phyloP scores from a whole-genome alignment of 2,113 vertebrate species.

The Mustela lutreola region DNA sequence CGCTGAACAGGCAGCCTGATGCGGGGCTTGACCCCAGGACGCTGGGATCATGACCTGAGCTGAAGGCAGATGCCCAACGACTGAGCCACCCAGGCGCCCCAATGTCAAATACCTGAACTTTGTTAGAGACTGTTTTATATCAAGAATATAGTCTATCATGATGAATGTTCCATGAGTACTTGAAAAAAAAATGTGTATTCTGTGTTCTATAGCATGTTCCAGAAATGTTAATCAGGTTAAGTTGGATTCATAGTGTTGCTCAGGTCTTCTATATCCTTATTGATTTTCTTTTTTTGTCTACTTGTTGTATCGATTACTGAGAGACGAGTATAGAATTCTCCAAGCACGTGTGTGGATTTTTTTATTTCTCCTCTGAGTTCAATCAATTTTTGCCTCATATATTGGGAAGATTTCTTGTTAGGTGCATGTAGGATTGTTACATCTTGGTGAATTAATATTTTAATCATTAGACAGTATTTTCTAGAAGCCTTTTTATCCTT shows the following conservation, averaged over 20 bases:
- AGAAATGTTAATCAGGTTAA: neutral
- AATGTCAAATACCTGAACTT: neutral
- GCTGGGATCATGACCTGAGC: too few relatives aligned
- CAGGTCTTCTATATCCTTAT: neutral
- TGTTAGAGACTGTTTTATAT: neutral
- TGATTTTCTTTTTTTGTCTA: neutral
- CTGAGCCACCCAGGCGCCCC: too few relatives aligned
- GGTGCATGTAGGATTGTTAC: neutral
- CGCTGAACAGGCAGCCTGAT: too few relatives aligned
- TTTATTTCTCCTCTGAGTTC: neutral
- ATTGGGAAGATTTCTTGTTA: neutral
- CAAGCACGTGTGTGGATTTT: neutral
- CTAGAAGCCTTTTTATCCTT: neutral
- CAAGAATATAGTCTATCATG: neutral
- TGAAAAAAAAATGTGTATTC: neutral
- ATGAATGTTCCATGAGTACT: neutral
- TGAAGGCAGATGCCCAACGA: too few relatives aligned
- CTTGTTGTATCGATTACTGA: neutral
- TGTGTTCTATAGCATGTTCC: neutral
- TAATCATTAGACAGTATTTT: neutral
- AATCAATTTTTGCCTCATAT: neutral
- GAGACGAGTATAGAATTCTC: neutral
- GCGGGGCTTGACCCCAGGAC: too few relatives aligned
- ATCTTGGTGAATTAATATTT: neutral
- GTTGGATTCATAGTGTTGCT: neutral